Conservation (phyloP, 2,113 vertebrate species). For the Anguilla japonica region DNA sequence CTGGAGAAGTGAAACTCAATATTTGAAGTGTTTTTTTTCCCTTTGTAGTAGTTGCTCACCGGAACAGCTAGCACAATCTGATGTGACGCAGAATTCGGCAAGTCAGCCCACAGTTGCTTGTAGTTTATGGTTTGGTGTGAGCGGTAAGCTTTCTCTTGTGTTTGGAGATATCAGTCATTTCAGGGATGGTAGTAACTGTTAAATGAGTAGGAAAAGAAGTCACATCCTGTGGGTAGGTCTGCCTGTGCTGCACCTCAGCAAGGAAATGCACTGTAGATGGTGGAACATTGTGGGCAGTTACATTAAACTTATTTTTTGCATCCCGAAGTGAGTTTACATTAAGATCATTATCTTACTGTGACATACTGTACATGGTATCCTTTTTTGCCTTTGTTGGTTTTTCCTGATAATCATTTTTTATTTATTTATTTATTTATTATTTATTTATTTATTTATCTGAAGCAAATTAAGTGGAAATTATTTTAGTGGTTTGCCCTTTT, state of each 20-base stretch:
- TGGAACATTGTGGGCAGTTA: constrained; percentile 28
- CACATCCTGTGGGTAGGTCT: constrained; percentile 8
- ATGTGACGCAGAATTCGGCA: constrained; percentile 30
- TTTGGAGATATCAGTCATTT: constrained; percentile 39
- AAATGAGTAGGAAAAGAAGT: constrained; percentile 16
- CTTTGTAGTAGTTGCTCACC: constrained; percentile 14
- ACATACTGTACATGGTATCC: constrained; percentile 19
- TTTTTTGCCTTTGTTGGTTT: constrained; percentile 16
- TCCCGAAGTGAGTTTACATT: constrained; percentile 22
- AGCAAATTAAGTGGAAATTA: not conserved
- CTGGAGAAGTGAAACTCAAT: constrained; percentile 2
- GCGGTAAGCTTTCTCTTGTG: constrained; percentile 27
- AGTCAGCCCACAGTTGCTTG: constrained; percentile 17
- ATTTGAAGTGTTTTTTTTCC: constrained; percentile 15
- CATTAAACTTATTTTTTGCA: constrained; percentile 12
- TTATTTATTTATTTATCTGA: constrained; percentile 31
- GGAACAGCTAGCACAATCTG: constrained; percentile 22
- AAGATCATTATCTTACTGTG: constrained; percentile 21
- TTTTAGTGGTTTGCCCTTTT: constrained; percentile 26
- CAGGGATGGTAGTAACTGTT: constrained; percentile 26
- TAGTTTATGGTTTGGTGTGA: constrained; percentile 21
- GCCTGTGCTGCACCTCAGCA: constrained; percentile 11
- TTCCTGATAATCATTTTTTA: constrained; percentile 8
- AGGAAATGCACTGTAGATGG: constrained; percentile 26
- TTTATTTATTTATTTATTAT: constrained; percentile 13